Evolutionary conservation across 2,797 vertebrate species (phyloP).

Genomic region (Melanotaenia pygmaea): DNA sequence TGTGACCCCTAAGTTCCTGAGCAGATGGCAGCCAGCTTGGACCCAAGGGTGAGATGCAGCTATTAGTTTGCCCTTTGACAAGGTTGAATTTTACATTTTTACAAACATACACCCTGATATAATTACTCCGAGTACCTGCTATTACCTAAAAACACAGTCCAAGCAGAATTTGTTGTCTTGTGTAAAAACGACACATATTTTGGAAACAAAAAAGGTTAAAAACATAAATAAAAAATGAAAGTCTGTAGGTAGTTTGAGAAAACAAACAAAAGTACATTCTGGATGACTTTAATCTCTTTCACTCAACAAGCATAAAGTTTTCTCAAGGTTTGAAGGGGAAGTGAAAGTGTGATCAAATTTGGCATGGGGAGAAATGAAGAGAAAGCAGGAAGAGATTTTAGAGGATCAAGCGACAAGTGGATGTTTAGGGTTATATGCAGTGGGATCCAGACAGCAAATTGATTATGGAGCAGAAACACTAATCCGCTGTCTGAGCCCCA

Average conservation of each 20-base stretch:
- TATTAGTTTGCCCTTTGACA: conserved; percentile 71
- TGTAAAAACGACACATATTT: conserved; percentile 7
- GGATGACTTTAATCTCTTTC: no score
- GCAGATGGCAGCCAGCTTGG: conserved; percentile 72
- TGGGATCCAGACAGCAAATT: conserved; percentile 73
- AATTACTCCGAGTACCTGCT: conserved; percentile 45
- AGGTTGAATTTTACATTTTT: conserved; percentile 62
- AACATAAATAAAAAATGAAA: neutral
- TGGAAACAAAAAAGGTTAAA: neutral
- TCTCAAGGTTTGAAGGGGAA: conserved; percentile 30
- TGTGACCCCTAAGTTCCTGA: conserved; percentile 58
- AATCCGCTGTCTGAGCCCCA: conserved; percentile 72
- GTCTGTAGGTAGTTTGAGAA: conserved; percentile 10
- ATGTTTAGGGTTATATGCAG: conserved; percentile 67
- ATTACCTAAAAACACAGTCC: conserved; percentile 43
- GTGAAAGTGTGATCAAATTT: conserved; percentile 31
- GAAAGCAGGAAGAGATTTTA: conserved; percentile 34
- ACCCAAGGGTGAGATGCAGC: conserved; percentile 63
- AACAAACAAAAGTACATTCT: neutral
- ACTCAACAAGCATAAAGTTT: no score
- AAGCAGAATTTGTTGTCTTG: conserved; percentile 32
- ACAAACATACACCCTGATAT: conserved; percentile 24
- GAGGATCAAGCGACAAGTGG: conserved; percentile 51
- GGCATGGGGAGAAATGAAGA: conserved; percentile 17
- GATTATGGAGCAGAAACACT: conserved; percentile 78